Evolutionary conservation across 2,888 invertebrate species (phyloP).

Genomic region (Perithous albicinctus): DNA sequence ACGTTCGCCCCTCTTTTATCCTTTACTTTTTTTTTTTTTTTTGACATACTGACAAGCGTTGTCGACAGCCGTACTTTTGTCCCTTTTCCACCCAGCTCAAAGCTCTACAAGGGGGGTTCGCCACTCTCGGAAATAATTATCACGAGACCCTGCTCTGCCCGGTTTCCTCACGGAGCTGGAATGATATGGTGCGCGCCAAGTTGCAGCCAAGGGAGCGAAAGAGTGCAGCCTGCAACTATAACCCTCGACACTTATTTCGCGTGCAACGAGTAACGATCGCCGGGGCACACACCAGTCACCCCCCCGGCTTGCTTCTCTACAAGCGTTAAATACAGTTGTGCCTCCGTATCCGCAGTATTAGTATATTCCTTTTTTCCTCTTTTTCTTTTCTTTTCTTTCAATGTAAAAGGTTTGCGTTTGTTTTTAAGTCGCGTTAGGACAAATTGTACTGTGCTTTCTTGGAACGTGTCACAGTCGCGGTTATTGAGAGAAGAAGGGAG

Average conservation of each 20-base stretch:
- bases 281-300: constrained; percentile 25
- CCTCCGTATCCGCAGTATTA: constrained; percentile 34
- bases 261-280: constrained; percentile 66
- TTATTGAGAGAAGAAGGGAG: constrained; percentile 4
- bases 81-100: constrained; percentile 12
- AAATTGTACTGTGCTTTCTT: constrained; percentile 4
- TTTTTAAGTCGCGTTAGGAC: background rate
- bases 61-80: background rate
- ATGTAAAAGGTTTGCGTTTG: constrained; percentile 20
- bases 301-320: constrained; percentile 12
- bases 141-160: constrained; percentile 9
- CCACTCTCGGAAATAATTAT: constrained; percentile 53
- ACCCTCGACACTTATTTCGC: constrained; percentile 63
- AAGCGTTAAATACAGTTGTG: constrained; percentile 52
- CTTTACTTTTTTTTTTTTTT: too few species aligned
- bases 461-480: constrained; percentile 39
- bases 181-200: constrained; percentile 33
- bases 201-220: constrained; percentile 33
- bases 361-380: constrained; percentile 9
- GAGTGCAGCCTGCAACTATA: constrained; percentile 55
- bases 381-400: background rate
- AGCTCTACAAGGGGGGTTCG: constrained; percentile 4
- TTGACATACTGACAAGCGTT: background rate
- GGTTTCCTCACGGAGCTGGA: background rate
- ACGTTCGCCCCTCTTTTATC: too few species aligned